A percentile compares a stretch with the other conserved stretches of the same genome.
Evolutionary conservation across 2,888 invertebrate genomes (phyloP).

Genomic region (Cotesia congregata): DNA sequence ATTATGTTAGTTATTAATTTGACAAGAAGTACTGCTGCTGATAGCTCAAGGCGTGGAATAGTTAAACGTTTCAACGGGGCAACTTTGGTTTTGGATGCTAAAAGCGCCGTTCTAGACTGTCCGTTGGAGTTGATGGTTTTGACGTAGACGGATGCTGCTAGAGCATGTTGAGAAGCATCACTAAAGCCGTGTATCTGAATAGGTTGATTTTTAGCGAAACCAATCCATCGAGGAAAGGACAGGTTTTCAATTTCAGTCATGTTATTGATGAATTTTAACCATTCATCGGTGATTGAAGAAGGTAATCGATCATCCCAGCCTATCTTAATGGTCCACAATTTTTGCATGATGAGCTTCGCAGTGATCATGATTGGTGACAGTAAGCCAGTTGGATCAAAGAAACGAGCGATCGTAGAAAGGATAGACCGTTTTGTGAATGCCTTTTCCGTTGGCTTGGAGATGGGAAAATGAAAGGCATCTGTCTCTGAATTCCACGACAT

Average conservation of each 20-base stretch:
- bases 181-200: conserved; percentile 28
- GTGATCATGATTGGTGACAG: not conserved
- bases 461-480: conserved; percentile 18
- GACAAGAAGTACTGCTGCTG: conserved; percentile 10
- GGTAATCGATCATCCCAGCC: conserved; percentile 13
- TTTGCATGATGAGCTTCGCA: conserved; percentile 13
- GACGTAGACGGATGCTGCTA: conserved; percentile 19
- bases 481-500: conserved; percentile 25
- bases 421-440: no score
- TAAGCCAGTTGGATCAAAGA: conserved; percentile 1
- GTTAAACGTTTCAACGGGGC: conserved; percentile 36
- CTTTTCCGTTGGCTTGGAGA: not conserved
- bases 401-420: conserved; percentile 10
- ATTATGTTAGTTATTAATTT: not conserved
- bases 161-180: conserved; percentile 24
- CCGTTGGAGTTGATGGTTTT: not conserved
- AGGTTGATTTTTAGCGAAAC: not conserved
- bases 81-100: conserved; percentile 38
- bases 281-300: not conserved
- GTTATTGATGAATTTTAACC: not conserved
- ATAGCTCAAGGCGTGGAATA: conserved; percentile 43
- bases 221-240: not conserved
- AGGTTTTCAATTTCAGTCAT: not conserved
- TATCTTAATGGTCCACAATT: not conserved
- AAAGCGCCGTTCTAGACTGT: not conserved